A percentile compares a stretch with the other conserved stretches of the same genome.
phyloP scores from a whole-genome alignment of 2,888 invertebrate species.

The Morpho helenor region DNA sequence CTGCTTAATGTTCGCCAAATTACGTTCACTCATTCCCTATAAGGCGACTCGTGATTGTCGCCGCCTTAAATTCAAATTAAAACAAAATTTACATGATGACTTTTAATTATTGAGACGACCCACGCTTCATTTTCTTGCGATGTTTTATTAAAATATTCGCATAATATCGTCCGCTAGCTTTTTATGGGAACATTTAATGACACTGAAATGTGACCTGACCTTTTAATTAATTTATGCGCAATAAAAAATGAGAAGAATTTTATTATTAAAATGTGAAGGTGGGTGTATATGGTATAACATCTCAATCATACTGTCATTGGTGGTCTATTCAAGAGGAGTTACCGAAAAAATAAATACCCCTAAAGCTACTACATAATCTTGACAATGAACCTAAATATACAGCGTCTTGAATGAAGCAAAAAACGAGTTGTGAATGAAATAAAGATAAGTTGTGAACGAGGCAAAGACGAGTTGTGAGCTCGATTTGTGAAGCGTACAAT shows the following conservation, averaged over 20 bases:
- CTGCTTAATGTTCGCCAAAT: constrained; percentile 38
- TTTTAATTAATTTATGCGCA: constrained; percentile 11
- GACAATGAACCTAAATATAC: too few relatives aligned
- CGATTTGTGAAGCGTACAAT: too few relatives aligned
- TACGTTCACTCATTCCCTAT: constrained; percentile 29
- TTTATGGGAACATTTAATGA: constrained; percentile 9
- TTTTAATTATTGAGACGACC: constrained; percentile 36
- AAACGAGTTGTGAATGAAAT: too few relatives aligned
- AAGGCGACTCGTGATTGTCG: constrained; percentile 28
- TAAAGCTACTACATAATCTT: too few relatives aligned
- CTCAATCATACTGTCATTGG: too few relatives aligned
- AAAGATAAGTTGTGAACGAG: too few relatives aligned
- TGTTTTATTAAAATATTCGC: constrained; percentile 20
- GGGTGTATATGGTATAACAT: too few relatives aligned
- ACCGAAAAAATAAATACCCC: too few relatives aligned
- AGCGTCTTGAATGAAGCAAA: too few relatives aligned
- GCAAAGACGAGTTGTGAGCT: too few relatives aligned
- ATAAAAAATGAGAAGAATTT: background rate
- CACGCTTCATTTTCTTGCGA: constrained; percentile 16
- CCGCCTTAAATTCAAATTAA: constrained; percentile 40
- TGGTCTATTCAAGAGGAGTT: too few relatives aligned
- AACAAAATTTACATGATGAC: constrained; percentile 38
- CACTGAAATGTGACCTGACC: constrained; percentile 5
- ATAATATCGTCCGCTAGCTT: constrained; percentile 12
- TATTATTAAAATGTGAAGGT: too few relatives aligned